Evolutionary conservation across 2,113 vertebrate genomes (phyloP), one percentile per base, ranked within the genome.

Genomic region (Vidua chalybeata): DNA sequence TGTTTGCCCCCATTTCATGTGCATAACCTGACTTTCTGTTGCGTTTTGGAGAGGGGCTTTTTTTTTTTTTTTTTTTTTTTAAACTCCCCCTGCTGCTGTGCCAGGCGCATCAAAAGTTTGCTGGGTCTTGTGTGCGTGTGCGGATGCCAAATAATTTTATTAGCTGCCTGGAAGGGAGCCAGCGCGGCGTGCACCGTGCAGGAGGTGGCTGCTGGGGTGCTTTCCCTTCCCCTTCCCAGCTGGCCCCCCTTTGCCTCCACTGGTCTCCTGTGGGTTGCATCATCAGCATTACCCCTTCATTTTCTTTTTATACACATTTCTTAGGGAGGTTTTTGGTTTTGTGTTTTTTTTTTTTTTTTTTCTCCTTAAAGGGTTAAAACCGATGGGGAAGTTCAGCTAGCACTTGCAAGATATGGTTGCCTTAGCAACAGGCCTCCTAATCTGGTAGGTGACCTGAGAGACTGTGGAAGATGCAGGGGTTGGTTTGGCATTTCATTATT

Each of bases 361-460:
- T 59, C 63, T 97, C 69, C 93, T 96, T 80, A 98, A 98, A 97
- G 98, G 98, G 98, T 98, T 99, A 98, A 99, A 98, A 98, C 97
- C 96, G 98, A 98, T 97, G 93, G 98, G 98, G 98, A 99, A 98
- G 98, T 98, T 98, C 98, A 98, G 98, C 98, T 97, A 93, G 97
- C 97, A 98, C 97, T 98, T 98, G 98, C 97, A 98, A 98, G 98
- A 99, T 98, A 98, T 97, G 98, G 98, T 99, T 99, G 98, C 98
- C 98, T 96, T 98, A 98, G 99, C 98, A 99, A 99, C 98, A 97
- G 98, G 98, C 98, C 98, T 98, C 98, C 98, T 98, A 98, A 98
- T 99, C 98, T 98, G 98, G 98, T 98, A 98, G 98, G 98, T 99
- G 99, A 99, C 99, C 98, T 98, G 98, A 98, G 98, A 99, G 98